These are phyloP conservation scores for Megamerina dolium DNA, from an alignment of 2,888 invertebrate genomes.

Conservation along the genomic window DNA sequence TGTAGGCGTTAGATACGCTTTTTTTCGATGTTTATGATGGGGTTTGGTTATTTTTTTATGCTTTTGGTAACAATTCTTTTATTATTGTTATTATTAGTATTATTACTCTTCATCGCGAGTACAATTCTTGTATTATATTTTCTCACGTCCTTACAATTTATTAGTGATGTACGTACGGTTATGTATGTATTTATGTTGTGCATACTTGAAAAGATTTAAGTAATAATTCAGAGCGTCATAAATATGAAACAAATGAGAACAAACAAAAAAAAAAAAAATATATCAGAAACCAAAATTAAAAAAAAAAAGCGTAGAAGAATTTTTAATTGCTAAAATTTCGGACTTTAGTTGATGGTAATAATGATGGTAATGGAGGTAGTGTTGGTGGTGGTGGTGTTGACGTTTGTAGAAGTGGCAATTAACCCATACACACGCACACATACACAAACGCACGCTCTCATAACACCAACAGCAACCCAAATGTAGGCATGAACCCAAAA, in stretches of 20 bases:
- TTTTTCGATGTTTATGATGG: not conserved
- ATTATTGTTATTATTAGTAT: not conserved
- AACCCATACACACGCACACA: no score
- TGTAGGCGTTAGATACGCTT: slow-evolving; percentile 1
- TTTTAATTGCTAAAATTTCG: no score
- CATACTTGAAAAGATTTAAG: no score
- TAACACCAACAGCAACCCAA: no score
- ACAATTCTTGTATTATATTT: not conserved
- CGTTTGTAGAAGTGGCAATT: no score
- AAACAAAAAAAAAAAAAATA: not conserved
- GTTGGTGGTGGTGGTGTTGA: no score
- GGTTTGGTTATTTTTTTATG: not conserved
- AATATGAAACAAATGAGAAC: not conserved
- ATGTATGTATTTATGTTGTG: no score
- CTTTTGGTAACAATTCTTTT: not conserved
- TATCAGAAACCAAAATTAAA: not conserved
- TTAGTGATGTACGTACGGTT: no score
- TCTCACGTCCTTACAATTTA: slow-evolving; percentile 10
- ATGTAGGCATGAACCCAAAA: no score
- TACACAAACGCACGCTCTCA: no score
- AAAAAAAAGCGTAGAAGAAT: not conserved
- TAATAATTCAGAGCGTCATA: not conserved
- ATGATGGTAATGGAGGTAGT: no score
- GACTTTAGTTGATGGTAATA: no score
- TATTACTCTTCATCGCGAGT: not conserved